phyloP scores from a whole-genome alignment of 1,140 invertebrate species.

The Drosophila varians region DNA sequence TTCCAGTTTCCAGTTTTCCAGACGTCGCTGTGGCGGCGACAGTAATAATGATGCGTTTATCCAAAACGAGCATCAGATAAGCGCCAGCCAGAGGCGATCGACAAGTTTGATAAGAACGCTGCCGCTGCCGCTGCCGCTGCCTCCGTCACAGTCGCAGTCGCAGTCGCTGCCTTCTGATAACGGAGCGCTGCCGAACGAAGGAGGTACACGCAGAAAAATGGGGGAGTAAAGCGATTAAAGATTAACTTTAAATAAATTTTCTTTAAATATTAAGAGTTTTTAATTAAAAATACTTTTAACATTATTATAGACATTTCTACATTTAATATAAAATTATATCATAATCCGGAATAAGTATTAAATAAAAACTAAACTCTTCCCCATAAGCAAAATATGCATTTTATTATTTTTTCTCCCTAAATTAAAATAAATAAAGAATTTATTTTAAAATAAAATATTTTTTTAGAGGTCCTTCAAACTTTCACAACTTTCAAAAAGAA shows the following conservation, averaged over 20 bases:
- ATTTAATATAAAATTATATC: too few relatives aligned
- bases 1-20: neutral
- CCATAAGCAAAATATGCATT: too few relatives aligned
- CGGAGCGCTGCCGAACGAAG: constrained; percentile 4
- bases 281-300: too few relatives aligned
- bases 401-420: too few relatives aligned
- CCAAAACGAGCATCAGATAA: constrained; percentile 82
- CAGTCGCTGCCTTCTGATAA: constrained; percentile 38
- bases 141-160: neutral
- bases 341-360: too few relatives aligned
- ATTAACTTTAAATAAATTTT: too few relatives aligned
- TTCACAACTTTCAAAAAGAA: neutral
- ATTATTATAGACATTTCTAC: too few relatives aligned
- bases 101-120: constrained; percentile 75
- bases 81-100: constrained; percentile 69
- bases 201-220: neutral
- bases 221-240: too few relatives aligned
- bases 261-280: too few relatives aligned
- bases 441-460: neutral
- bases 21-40: constrained; percentile 65
- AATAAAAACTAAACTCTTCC: too few relatives aligned
- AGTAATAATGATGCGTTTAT: constrained; percentile 82
- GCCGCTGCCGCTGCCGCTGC: constrained; percentile 22
- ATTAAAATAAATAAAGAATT: too few relatives aligned
- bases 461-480: too few relatives aligned